A percentile compares a stretch with the other conserved stretches of the same genome.
These are phyloP conservation scores for Brenthis daphne DNA, from an alignment of 2,888 invertebrate species.

Conservation along the genomic window DNA sequence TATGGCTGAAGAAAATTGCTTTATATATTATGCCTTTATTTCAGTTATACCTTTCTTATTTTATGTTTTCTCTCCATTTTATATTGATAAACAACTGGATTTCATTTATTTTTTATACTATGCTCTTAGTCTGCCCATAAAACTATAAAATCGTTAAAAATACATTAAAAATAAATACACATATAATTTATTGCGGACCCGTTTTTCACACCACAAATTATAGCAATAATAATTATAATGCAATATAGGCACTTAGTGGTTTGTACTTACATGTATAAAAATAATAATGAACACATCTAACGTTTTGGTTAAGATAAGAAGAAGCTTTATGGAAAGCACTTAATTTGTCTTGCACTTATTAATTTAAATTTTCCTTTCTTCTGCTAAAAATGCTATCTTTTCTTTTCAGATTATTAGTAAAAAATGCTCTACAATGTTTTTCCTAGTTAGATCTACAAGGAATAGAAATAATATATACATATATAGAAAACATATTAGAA, in stretches of 20 bases:
- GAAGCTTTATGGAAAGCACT: too few species aligned
- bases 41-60: neutral
- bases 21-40: neutral
- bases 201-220: constrained; percentile 2
- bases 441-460: too few species aligned
- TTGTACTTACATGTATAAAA: too few species aligned
- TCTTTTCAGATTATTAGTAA: too few species aligned
- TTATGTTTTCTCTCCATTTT: neutral
- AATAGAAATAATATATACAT: too few species aligned
- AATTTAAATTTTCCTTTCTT: too few species aligned
- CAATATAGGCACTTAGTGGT: neutral
- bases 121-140: neutral
- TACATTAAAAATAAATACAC: neutral
- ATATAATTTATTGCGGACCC: neutral
- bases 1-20: constrained; percentile 7
- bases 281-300: too few species aligned
- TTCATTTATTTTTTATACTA: constrained; percentile 3
- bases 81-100: neutral
- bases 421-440: too few species aligned
- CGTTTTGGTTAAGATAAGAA: too few species aligned
- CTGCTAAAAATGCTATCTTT: too few species aligned
- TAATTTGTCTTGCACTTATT: too few species aligned
- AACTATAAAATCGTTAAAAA: constrained; percentile 1
- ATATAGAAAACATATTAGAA: too few species aligned
- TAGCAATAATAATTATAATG: neutral